Base-by-base conservation (phyloP, 2,113 vertebrate species). In the Rhagologus leucostigma region DNA sequence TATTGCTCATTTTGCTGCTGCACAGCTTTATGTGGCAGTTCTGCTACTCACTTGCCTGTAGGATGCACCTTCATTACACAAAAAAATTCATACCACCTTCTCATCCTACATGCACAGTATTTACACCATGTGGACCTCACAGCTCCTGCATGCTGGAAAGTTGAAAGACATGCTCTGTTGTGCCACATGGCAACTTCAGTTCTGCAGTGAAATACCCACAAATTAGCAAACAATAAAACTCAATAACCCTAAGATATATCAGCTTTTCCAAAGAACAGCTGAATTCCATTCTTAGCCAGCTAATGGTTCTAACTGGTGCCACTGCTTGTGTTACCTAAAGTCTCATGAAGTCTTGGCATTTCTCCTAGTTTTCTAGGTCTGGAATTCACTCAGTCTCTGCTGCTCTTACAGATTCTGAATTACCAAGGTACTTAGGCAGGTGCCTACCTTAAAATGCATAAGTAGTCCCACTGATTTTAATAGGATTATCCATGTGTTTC, bases 221-320 rank as follows among this genome's bases (percentile, higher is more conserved):
- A 79, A 92, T 63, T 57, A 75, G 41, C 68, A 85, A 95, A 74
- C 53, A 87, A 16, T 70, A 85, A 70, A 75, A 57, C 75, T 91
- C 79, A 77, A 44, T 56, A 49, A 76, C 65, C 22, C 70, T 69
- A 70, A 68, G 49, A 69, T 33, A 33, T 68, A 75, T 2, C 85
- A 68, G 83, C 95, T 96, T 94, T 97, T 79, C 74, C 46, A 89
- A 94, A 96, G 77, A 71, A 73, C 88, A 93, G 77, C 69, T 88
- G 85, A 97, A 92, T 91, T 91, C 89, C 95, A 89, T 91, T 93
- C 76, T 78, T 75, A 88, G 85, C 59, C 88, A 53, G 87, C 63
- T 92, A 95, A 93, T 77, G 52, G 85, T 90, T 88, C 79, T 90
- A 92, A 77, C 52, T 59, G 52, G 95, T 92, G 90, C 88, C 93